Evolutionary conservation across 2,797 vertebrate genomes (phyloP).

Genomic region (Sebastes jordani): DNA sequence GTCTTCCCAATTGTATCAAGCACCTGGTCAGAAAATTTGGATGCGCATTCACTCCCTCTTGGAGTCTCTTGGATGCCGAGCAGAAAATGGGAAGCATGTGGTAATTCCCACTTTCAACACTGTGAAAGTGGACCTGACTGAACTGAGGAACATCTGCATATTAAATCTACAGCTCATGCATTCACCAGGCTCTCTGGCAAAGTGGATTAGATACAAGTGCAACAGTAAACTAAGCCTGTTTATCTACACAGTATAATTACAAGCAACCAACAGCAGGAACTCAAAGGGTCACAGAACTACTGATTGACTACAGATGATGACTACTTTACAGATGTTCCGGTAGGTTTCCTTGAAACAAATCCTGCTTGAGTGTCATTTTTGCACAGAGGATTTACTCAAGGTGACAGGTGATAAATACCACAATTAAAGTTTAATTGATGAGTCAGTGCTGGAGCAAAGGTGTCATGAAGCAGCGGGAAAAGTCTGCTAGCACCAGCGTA

Average conservation of each 20-base stretch:
- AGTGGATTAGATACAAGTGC: not conserved
- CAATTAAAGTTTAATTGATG: too few relatives aligned
- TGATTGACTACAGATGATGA: not conserved
- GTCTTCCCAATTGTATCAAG: slow-evolving; percentile 58
- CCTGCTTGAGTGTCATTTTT: not conserved
- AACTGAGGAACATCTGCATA: slow-evolving; percentile 52
- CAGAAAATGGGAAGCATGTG: slow-evolving; percentile 66
- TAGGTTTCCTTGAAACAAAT: not conserved
- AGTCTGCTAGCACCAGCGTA: too few relatives aligned
- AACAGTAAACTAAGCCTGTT: not conserved
- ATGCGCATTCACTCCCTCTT: slow-evolving; percentile 46
- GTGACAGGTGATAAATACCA: too few relatives aligned
- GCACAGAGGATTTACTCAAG: not conserved
- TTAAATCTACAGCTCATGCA: slow-evolving; percentile 9
- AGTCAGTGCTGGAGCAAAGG: too few relatives aligned
- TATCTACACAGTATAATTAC: not conserved
- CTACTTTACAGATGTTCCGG: not conserved
- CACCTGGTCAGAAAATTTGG: slow-evolving; percentile 69
- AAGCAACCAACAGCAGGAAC: not conserved
- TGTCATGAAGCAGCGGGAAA: too few relatives aligned
- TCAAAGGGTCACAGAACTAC: not conserved
- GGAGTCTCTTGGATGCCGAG: slow-evolving; percentile 48
- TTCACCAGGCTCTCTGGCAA: not conserved
- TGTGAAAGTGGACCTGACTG: slow-evolving; percentile 5
- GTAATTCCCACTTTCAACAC: slow-evolving; percentile 34